Percentiles rank a stretch among this genome's conserved stretches.
Conservation (phyloP, 2,888 invertebrate genomes). For the Resseliella maxima region DNA sequence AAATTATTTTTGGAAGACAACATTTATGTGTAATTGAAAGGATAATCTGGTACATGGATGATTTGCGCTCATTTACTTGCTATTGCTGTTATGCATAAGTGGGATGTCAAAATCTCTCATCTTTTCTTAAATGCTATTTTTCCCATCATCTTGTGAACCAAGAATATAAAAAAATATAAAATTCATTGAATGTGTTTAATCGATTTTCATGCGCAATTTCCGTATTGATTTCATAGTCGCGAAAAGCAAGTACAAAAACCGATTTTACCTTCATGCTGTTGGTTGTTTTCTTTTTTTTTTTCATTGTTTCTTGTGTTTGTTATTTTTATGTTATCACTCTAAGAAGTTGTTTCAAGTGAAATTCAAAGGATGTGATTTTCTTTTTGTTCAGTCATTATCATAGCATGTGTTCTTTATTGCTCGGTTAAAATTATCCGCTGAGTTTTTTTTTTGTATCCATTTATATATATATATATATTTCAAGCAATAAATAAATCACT, state of each 20-base stretch:
- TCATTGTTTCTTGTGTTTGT: neutral
- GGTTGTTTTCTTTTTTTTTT: neutral
- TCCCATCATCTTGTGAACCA: neutral
- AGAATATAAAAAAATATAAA: neutral
- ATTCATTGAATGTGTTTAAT: conserved; percentile 15
- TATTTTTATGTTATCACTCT: neutral
- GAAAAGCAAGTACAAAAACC: neutral
- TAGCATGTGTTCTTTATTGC: neutral
- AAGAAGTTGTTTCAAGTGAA: neutral
- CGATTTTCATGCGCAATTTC: conserved; percentile 32
- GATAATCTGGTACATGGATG: neutral
- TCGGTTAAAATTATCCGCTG: neutral
- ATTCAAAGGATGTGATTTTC: neutral
- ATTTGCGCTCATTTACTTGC: neutral
- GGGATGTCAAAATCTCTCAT: neutral
- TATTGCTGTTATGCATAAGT: neutral
- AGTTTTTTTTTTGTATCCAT: neutral
- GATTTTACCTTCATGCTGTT: neutral
- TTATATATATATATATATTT: too few species aligned
- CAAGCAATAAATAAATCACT: too few species aligned
- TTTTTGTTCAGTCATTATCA: neutral
- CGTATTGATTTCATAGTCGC: neutral
- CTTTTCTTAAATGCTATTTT: neutral
- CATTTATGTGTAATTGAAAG: neutral
- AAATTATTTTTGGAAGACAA: conserved; percentile 18